phyloP scores from a whole-genome alignment of 2,797 vertebrate species.

The Tarsius wallacei region DNA sequence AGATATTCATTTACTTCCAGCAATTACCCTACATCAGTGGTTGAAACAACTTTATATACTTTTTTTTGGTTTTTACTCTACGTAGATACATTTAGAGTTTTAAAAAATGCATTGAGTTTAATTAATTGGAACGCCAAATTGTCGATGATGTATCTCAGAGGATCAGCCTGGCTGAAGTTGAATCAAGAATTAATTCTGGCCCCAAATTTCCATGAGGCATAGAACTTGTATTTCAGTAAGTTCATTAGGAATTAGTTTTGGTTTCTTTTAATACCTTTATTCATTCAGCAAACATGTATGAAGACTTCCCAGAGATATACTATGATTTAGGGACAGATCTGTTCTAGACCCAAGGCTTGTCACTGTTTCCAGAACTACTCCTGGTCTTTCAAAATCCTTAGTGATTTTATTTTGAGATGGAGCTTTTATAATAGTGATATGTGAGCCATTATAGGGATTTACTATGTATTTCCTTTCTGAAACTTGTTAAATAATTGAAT shows the following conservation, averaged over 20 bases:
- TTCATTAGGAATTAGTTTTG: conserved; percentile 61
- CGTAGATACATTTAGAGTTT: conserved; percentile 41
- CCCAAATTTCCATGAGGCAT: conserved; percentile 41
- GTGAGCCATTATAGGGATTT: conserved; percentile 59
- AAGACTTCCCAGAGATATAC: no score
- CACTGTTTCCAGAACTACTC: no score
- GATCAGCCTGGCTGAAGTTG: conserved; percentile 23
- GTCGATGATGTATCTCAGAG: conserved; percentile 56
- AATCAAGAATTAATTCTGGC: conserved; percentile 72
- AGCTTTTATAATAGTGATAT: conserved; percentile 76
- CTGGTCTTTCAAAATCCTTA: no score
- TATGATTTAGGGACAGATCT: no score
- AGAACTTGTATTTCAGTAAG: conserved; percentile 50
- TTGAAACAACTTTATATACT: conserved; percentile 45
- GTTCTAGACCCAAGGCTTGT: no score
- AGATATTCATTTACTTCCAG: not conserved
- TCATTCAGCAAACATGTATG: no score
- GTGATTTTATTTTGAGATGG: conserved; percentile 68
- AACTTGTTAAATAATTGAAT: conserved; percentile 46
- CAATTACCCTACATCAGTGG: conserved; percentile 41
- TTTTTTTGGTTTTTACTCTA: conserved; percentile 56
- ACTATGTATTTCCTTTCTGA: not conserved
- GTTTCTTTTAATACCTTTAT: conserved; percentile 53
- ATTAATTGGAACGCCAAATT: conserved; percentile 65
- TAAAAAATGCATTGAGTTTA: conserved; percentile 60